Conservation (phyloP, 2,797 vertebrate species). For the Discoglossus pictus region DNA sequence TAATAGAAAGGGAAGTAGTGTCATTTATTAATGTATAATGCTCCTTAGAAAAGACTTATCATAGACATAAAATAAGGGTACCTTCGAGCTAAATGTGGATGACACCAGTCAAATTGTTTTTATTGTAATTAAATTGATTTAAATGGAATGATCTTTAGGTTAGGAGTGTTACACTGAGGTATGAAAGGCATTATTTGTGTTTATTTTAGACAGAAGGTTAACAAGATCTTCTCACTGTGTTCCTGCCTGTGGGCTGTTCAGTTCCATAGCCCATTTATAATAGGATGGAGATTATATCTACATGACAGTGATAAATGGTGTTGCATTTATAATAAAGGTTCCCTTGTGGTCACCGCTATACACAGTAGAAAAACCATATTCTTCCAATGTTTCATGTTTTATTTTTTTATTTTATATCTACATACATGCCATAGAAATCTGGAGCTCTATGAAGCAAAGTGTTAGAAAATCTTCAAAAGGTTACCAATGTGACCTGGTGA, state of each 20-base stretch:
- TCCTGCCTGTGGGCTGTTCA: conserved; percentile 37
- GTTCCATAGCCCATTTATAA: conserved; percentile 52
- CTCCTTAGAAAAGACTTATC: too few species aligned
- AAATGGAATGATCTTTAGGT: conserved; percentile 40
- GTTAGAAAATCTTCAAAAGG: too few species aligned
- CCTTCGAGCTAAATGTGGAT: too few species aligned
- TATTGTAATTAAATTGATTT: conserved; percentile 44
- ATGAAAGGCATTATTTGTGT: conserved; percentile 12
- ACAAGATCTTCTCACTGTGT: neutral
- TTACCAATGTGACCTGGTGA: too few species aligned
- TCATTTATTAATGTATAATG: too few species aligned
- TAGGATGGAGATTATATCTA: conserved; percentile 58
- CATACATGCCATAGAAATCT: too few species aligned
- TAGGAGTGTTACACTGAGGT: neutral
- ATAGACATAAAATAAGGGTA: too few species aligned
- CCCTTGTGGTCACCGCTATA: conserved; percentile 29
- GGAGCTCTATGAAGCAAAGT: too few species aligned
- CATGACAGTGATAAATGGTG: conserved; percentile 56
- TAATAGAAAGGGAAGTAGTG: too few species aligned
- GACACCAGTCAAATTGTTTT: conserved; percentile 8
- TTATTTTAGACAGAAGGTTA: conserved; percentile 28
- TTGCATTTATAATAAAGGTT: conserved; percentile 36
- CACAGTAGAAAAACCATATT: too few species aligned
- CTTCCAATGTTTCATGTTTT: too few species aligned
- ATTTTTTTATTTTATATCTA: too few species aligned